Percentiles rank a stretch among this genome's conserved stretches.
phyloP scores from a whole-genome alignment of 2,888 invertebrate species.

The Scaptomyza parva region DNA sequence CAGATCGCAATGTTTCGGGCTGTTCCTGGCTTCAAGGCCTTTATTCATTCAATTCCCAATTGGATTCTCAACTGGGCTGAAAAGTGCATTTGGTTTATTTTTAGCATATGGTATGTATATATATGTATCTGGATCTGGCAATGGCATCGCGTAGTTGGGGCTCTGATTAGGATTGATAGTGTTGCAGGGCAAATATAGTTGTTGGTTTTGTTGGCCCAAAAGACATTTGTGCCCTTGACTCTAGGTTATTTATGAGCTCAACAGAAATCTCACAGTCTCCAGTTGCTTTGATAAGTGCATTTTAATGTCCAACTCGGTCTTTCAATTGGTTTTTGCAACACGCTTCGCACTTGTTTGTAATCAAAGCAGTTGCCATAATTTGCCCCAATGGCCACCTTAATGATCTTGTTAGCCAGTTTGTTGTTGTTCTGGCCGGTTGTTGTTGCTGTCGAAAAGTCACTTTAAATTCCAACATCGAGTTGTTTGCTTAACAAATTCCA shows the following conservation, averaged over 20 bases:
- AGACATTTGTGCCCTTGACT: constrained; percentile 41
- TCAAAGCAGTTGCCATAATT: constrained; percentile 60
- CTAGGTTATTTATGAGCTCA: constrained; percentile 15
- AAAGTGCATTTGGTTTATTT: constrained; percentile 65
- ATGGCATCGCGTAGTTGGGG: constrained; percentile 33
- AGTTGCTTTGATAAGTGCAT: constrained; percentile 68
- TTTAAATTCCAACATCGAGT: constrained; percentile 49
- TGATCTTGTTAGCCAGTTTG: constrained; percentile 64
- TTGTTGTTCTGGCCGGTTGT: not conserved
- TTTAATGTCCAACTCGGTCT: constrained; percentile 63
- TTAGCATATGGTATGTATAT: constrained; percentile 67
- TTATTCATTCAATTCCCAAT: constrained; percentile 22
- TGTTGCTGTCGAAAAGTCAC: constrained; percentile 27
- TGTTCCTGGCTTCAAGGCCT: constrained; percentile 43
- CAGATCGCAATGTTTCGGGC: constrained; percentile 34
- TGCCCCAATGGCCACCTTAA: constrained; percentile 50
- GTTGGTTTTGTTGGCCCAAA: constrained; percentile 13
- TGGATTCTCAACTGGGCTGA: constrained; percentile 7
- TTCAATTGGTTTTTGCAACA: not conserved
- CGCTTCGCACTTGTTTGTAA: constrained; percentile 43
- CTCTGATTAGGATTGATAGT: constrained; percentile 74
- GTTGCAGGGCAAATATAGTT: constrained; percentile 43
- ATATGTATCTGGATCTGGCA: too few species aligned
- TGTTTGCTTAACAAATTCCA: constrained; percentile 44
- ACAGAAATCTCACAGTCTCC: constrained; percentile 15